Percentiles rank a stretch among this genome's conserved stretches.
Conservation (phyloP, 2,113 vertebrate species). For the Eonycteris spelaea region DNA sequence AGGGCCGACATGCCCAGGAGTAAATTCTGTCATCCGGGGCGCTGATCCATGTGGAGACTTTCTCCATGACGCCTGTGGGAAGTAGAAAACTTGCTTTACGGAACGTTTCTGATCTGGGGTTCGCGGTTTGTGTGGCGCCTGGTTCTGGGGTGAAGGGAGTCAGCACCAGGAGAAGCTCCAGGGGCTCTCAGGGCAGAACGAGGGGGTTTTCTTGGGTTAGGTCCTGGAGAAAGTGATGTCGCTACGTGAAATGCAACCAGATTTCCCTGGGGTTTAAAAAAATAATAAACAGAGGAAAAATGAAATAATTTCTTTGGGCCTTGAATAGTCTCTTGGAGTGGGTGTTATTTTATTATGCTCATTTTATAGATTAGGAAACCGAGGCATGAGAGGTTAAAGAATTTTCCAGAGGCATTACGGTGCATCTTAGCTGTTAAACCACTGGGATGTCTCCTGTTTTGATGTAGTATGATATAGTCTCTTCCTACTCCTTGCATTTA, state of each 20-base stretch:
- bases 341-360: background rate
- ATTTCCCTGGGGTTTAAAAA: background rate
- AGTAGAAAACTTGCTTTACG: background rate
- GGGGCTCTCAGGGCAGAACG: background rate
- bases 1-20: rapidly evolving
- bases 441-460: background rate
- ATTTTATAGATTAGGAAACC: background rate
- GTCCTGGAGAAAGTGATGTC: background rate
- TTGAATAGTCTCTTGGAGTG: background rate
- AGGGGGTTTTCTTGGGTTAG: background rate
- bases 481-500: background rate
- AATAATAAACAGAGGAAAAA: background rate
- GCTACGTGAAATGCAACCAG: background rate
- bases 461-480: background rate
- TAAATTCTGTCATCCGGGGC: background rate
- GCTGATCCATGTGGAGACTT: background rate
- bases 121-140: rapidly evolving
- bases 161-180: background rate
- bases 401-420: background rate
- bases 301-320: background rate
- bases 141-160: background rate
- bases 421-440: background rate
- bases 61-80: background rate
- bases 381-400: background rate
- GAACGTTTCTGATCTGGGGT: background rate